A percentile compares a stretch with the other conserved stretches of the same genome.
Conservation (phyloP, 2,797 vertebrate species). For the Pelochelys cantorii region DNA sequence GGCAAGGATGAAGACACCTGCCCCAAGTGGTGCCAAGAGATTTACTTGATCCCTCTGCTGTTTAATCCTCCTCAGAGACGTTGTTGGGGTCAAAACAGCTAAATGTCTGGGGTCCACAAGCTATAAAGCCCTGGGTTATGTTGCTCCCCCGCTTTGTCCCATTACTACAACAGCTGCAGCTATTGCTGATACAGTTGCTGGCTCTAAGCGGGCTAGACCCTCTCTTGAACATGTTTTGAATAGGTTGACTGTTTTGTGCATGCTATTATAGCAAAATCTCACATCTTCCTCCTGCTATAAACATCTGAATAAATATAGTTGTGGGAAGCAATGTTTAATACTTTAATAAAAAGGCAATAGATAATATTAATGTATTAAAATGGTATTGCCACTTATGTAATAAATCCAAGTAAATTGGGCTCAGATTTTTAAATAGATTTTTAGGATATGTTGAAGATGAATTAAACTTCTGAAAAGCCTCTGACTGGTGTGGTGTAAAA, state of each 20-base stretch:
- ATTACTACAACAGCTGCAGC: slow-evolving; percentile 48
- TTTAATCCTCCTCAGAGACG: slow-evolving; percentile 64
- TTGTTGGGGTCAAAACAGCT: slow-evolving; percentile 67
- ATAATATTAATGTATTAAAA: background rate
- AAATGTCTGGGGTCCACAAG: slow-evolving; percentile 60
- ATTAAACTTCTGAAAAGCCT: fast-evolving
- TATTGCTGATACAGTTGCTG: background rate
- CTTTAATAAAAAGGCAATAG: background rate
- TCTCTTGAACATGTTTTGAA: background rate
- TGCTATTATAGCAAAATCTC: background rate
- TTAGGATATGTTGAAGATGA: background rate
- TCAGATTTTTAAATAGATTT: background rate
- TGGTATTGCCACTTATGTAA: background rate
- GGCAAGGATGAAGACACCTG: slow-evolving; percentile 70
- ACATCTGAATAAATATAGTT: background rate
- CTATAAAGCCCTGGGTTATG: slow-evolving; percentile 37
- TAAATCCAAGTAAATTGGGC: background rate
- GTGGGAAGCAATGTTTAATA: background rate
- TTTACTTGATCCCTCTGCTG: slow-evolving; percentile 70
- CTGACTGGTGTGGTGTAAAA: background rate
- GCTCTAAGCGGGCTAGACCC: background rate
- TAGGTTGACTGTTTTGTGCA: fast-evolving
- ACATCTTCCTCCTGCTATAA: background rate
- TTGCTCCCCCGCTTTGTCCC: slow-evolving; percentile 37
- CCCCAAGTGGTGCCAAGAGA: slow-evolving; percentile 68